These are phyloP conservation scores for Eucidaris tribuloides DNA, from an alignment of 35 echinoderm and acorn worm genomes.

Conservation along the genomic window DNA sequence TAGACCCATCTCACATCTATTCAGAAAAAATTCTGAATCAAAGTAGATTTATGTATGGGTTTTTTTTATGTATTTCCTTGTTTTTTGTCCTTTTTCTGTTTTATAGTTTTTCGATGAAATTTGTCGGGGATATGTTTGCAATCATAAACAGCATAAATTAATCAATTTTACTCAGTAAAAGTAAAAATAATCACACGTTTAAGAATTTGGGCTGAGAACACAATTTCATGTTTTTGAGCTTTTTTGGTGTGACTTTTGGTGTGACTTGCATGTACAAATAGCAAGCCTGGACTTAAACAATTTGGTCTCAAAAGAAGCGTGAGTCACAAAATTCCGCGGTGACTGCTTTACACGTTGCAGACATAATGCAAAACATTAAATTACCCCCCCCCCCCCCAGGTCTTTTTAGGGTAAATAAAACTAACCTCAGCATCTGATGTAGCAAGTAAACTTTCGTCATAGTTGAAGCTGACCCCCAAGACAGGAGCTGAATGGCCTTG, in stretches of 20 bases:
- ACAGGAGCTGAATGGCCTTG: constrained; percentile 95
- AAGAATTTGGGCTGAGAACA: too few relatives aligned
- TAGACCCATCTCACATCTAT: too few relatives aligned
- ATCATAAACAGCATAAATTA: too few relatives aligned
- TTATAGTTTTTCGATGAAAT: too few relatives aligned
- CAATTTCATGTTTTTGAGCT: background rate
- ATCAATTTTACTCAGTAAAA: too few relatives aligned
- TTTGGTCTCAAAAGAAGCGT: background rate
- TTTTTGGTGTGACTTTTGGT: background rate
- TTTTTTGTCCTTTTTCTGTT: too few relatives aligned
- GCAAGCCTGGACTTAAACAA: background rate
- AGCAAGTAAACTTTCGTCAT: constrained; percentile 91
- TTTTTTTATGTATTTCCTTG: too few relatives aligned
- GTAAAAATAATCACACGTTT: too few relatives aligned
- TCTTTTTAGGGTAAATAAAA: background rate
- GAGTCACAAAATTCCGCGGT: background rate
- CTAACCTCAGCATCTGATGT: constrained; percentile 96
- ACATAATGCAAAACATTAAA: background rate
- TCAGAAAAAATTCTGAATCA: too few relatives aligned
- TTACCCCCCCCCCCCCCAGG: background rate
- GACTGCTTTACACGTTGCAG: background rate
- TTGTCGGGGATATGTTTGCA: too few relatives aligned
- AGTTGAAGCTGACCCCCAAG: constrained; percentile 93
- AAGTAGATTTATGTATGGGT: too few relatives aligned
- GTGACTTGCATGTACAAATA: background rate